Evolutionary conservation across 2,113 vertebrate species (phyloP).

Genomic region (Gulo gulo): DNA sequence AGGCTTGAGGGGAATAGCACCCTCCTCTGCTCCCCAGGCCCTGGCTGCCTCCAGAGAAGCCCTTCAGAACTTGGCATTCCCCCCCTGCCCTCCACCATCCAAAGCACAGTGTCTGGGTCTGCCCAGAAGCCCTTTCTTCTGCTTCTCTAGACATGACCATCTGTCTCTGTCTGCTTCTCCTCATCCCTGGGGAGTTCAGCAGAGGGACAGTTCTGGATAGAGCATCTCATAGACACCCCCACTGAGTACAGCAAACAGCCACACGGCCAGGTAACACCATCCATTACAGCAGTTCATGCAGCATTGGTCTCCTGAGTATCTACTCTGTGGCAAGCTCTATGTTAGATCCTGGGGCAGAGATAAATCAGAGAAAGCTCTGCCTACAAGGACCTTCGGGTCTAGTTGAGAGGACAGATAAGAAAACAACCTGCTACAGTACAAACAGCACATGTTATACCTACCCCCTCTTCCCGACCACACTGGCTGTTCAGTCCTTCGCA

Average conservation of each 20-base stretch:
- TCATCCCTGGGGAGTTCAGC: background rate
- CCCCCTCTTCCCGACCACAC: background rate
- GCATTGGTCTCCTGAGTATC: background rate
- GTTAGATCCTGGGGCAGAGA: background rate
- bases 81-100: fast-evolving
- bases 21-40: background rate
- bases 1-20: background rate
- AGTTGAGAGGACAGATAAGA: background rate
- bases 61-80: background rate
- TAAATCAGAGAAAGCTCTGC: too few species aligned
- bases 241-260: fast-evolving
- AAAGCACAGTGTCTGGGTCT: background rate
- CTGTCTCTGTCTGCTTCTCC: background rate
- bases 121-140: background rate
- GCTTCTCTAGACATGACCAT: background rate
- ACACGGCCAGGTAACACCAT: background rate
- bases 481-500: background rate
- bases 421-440: background rate
- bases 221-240: background rate
- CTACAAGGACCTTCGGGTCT: background rate
- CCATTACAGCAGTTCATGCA: background rate
- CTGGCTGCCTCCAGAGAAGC: background rate
- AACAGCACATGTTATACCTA: fast-evolving
- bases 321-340: background rate
- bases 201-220: background rate